These are phyloP conservation scores for Pandemis corylana DNA, from an alignment of 2,888 invertebrate genomes.

Conservation along the genomic window DNA sequence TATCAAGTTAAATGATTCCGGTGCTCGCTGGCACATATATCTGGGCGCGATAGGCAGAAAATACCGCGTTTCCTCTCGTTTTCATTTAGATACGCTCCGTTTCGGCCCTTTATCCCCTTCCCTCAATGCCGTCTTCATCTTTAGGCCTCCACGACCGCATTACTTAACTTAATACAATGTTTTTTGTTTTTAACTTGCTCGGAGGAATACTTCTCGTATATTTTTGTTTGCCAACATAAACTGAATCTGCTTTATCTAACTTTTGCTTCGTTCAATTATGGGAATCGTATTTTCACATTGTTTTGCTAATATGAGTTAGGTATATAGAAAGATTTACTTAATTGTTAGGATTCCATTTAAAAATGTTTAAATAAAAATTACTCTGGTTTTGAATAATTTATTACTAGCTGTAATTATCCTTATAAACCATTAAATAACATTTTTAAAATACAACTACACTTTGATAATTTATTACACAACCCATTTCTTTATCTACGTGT, in stretches of 20 bases:
- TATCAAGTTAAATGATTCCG: slow-evolving; percentile 63
- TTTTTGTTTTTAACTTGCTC: slow-evolving; percentile 56
- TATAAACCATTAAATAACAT: slow-evolving; percentile 79
- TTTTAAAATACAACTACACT: slow-evolving; percentile 72
- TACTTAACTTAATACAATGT: slow-evolving; percentile 71
- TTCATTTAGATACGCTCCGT: slow-evolving; percentile 66
- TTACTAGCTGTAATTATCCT: slow-evolving; percentile 56
- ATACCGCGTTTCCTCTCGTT: slow-evolving; percentile 59
- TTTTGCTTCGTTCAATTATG: slow-evolving; percentile 44
- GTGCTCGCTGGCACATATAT: slow-evolving; percentile 54
- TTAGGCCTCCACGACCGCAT: slow-evolving; percentile 56
- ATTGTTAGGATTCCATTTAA: not conserved
- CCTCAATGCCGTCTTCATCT: slow-evolving; percentile 65
- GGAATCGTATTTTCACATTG: not conserved
- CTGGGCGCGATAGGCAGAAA: slow-evolving; percentile 62
- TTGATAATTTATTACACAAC: slow-evolving; percentile 82
- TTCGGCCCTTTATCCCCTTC: slow-evolving; percentile 60
- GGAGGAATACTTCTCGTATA: slow-evolving; percentile 50
- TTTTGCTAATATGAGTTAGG: not conserved
- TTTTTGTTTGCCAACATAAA: slow-evolving; percentile 54
- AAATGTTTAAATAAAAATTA: slow-evolving; percentile 19
- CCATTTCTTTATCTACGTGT: slow-evolving; percentile 75
- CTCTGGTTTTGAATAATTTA: slow-evolving; percentile 46
- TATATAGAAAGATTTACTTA: not conserved
- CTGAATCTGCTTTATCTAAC: slow-evolving; percentile 51